These are phyloP conservation scores for Monodelphis domestica DNA, from an alignment of 2,797 vertebrate genomes.

Conservation along the genomic window DNA sequence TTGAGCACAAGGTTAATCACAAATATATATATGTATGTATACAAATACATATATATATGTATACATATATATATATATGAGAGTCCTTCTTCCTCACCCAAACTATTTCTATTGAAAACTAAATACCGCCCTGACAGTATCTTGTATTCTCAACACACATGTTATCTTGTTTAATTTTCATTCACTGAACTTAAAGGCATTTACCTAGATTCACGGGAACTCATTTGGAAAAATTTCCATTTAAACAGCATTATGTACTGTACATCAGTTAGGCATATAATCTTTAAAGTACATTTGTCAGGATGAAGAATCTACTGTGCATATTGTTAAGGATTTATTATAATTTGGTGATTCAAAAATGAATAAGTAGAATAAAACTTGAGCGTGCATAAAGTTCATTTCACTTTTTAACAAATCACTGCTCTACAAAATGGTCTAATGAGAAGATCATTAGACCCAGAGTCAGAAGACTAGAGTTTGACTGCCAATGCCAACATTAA, in stretches of 20 bases:
- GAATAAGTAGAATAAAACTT: background rate
- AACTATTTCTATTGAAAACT: background rate
- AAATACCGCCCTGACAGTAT: too few relatives aligned
- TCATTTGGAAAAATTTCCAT: background rate
- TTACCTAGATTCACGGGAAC: background rate
- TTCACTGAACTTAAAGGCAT: conserved; percentile 23
- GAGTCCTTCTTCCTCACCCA: too few relatives aligned
- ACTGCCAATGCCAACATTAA: background rate
- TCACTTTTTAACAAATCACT: background rate
- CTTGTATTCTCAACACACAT: too few relatives aligned
- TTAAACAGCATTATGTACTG: background rate
- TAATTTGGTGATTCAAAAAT: fast-evolving
- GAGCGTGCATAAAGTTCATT: background rate
- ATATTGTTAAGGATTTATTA: background rate
- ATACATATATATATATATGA: too few relatives aligned
- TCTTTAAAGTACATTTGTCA: background rate
- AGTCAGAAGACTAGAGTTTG: background rate
- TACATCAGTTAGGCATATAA: background rate
- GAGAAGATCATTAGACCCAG: background rate
- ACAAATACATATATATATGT: too few relatives aligned
- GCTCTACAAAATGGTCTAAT: background rate
- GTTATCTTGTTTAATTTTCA: background rate
- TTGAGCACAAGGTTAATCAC: background rate
- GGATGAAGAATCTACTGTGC: background rate
- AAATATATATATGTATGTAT: too few relatives aligned